phyloP scores from a whole-genome alignment of 2,113 vertebrate species.

The Phaethon lepturus region DNA sequence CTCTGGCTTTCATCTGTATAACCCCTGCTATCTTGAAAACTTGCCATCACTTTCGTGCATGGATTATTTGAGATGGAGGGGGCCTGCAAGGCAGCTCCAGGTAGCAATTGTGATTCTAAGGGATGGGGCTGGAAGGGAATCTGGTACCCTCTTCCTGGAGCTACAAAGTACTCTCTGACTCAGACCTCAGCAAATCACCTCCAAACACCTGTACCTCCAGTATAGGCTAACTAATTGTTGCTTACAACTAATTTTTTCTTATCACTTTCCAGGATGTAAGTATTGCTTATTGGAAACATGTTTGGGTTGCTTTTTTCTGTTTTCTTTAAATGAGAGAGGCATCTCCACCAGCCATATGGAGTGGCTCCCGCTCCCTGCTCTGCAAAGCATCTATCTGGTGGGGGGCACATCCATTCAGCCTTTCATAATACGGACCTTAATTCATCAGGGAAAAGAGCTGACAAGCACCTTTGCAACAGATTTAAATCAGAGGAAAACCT shows the following conservation, averaged over 20 bases:
- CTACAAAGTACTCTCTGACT: not conserved
- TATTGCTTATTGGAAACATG: not conserved
- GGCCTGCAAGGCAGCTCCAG: not conserved
- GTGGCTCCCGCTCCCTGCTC: fast-evolving
- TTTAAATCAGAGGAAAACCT: not conserved
- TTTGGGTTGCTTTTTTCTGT: not conserved
- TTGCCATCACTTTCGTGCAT: not conserved
- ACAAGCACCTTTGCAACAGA: not conserved
- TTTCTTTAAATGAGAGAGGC: not conserved
- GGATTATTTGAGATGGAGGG: not conserved
- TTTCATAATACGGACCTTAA: not conserved
- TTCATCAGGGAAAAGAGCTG: not conserved
- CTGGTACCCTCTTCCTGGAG: not conserved
- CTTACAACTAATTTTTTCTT: not conserved
- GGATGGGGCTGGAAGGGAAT: not conserved
- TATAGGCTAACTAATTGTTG: not conserved
- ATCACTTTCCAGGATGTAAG: not conserved
- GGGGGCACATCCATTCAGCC: not conserved
- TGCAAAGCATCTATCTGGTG: not conserved
- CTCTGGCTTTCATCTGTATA: not conserved
- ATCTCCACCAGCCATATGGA: not conserved
- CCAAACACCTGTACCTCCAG: not conserved
- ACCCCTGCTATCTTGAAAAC: not conserved
- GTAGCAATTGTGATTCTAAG: not conserved
- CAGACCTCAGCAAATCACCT: not conserved